Percentiles rank a stretch among this genome's conserved stretches.
phyloP scores from a whole-genome alignment of 2,113 vertebrate genomes.

The Sorex fumeus region DNA sequence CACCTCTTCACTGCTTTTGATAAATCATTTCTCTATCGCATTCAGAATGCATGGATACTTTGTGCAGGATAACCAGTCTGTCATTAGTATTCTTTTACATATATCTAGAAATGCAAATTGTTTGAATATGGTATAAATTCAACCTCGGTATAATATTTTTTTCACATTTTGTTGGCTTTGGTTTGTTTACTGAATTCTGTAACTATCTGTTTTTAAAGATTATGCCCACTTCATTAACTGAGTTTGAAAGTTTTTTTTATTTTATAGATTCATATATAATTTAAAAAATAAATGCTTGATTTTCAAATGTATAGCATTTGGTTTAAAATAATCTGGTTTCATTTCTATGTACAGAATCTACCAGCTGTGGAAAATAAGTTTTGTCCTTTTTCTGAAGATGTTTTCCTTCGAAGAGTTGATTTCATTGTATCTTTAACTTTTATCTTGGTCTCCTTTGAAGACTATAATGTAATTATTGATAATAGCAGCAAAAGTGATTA shows the following conservation, averaged over 20 bases:
- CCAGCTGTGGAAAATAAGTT: background rate
- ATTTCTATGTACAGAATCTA: background rate
- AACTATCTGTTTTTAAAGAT: conserved; percentile 5
- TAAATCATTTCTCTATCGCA: background rate
- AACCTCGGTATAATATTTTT: background rate
- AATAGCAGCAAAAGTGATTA: background rate
- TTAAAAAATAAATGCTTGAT: background rate
- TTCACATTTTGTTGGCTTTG: background rate
- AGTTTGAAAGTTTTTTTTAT: background rate
- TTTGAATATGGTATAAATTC: background rate
- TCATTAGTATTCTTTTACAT: background rate
- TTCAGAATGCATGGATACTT: background rate
- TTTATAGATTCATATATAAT: background rate
- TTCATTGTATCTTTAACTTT: background rate
- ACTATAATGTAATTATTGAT: background rate
- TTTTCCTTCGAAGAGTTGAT: background rate
- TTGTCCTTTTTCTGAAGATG: background rate
- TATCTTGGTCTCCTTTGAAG: background rate
- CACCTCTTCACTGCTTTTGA: background rate
- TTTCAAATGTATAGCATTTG: background rate
- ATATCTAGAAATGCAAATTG: background rate
- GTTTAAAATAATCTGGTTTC: background rate
- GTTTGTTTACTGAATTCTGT: background rate
- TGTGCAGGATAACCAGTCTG: background rate
- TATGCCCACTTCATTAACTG: background rate